Base-by-base conservation (phyloP, 2,888 invertebrate genomes). In the Watsonalla binaria region DNA sequence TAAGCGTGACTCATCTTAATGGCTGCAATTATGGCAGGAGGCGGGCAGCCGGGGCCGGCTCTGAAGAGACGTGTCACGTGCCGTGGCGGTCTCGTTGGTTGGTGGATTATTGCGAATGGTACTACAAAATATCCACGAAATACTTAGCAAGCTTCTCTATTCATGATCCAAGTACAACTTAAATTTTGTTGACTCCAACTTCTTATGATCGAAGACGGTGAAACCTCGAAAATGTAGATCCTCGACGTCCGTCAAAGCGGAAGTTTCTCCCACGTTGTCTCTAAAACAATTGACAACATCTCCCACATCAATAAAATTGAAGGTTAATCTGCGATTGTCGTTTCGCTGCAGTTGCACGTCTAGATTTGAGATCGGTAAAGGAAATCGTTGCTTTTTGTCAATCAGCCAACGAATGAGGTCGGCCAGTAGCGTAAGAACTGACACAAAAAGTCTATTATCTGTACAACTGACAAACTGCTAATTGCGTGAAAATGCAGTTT, bases 1-100 rank as follows among this genome's bases (percentile, higher is more conserved):
- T 83, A 79, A 89, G 87, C 87, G 82, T 90, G 90, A 90, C 86
- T 90, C 89, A 89, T 88, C 82, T 88, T 88, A 88, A 89, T 87
- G 70, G 82, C 74, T 72, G 84, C 84, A 88, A 87, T 90, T 86
- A 88, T 79, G 73, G 76, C 73, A 73, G 75, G 72, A 75, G 77
- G 74, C 75, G 77, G 74, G 75, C 70, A 70, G 67, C 57, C 68
- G 61, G 63, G 5, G 46, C 46, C 24, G 66, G 58, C 62, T 71
- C 66, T 62, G 68, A 72, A 76, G 78, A 77, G 75, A 74, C 74
- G 66, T 74, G 79, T 74, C 78, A 82, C 80, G 80, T 80, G 81
- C 74, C 76, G 57, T 61, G 34, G 15, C 33, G 46, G 37, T 51
- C 51, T 37, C 37, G 42, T 37, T 13, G 48, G 42, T 37, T 13